Base-by-base conservation (phyloP, 2,888 invertebrate genomes). In the Chouioia cunea region DNA sequence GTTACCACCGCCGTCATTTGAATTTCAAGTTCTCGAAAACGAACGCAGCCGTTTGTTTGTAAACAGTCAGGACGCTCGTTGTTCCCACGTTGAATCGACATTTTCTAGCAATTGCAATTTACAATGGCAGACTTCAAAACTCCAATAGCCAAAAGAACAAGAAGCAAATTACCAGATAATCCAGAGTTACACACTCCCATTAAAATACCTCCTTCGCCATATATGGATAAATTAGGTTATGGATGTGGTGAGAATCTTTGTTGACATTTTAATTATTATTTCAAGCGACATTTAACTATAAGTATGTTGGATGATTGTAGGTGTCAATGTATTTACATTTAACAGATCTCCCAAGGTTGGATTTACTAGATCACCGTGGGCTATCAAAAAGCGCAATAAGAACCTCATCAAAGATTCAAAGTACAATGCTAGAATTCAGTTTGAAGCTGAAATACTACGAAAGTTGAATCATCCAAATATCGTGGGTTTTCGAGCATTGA, bases 351-450 rank as follows among this genome's bases (percentile, higher is more conserved):
- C 94, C 0, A 87, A 88, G 76, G 88, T 89, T 0, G 91, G 92
- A 8, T 88, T 90, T 76, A 84, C 88, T 0, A 88, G 91, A n/a
- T 95, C 95, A 0, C 95, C 95, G 0, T 95, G 95, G 95, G 95
- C 95, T 0, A 87, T 96, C 0, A 96, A 96, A 81, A 92, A 93
- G 85, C 82, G 94, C 1, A 89, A 89, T 76, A 88, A 87, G 18
- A 88, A 87, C 76, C 73, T 79, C 6, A 75, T 74, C 1, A 77
- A 78, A 56, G 84, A 81, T 74, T 77, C 86, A 0, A 87, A 86
- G 74, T 87, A 88, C 2, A 83, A 84, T 59, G 86, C 89, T 20
- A 88, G 93, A 1, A 86, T 95, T 48, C 86, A 89, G 72, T 87
- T 88, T 0, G 96, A 96, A 84, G 95, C 94, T 0, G 88, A 91